phyloP scores from a whole-genome alignment of 2,797 vertebrate genomes.

The Limosa lapponica region DNA sequence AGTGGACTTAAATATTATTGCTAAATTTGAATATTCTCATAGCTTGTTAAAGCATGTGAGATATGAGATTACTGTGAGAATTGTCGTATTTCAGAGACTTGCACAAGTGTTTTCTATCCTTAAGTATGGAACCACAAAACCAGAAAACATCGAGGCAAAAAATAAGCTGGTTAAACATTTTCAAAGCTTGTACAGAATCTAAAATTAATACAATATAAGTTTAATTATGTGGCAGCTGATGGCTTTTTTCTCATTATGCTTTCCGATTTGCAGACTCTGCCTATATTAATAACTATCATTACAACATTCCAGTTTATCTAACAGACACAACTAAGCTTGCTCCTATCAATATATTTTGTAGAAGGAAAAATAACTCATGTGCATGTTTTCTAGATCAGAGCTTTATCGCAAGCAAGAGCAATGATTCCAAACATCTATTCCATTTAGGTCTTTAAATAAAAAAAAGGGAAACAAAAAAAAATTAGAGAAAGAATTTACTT shows the following conservation, averaged over 20 bases:
- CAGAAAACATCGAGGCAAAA: not conserved
- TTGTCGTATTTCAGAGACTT: not conserved
- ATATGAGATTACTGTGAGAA: not conserved
- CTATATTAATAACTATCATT: not conserved
- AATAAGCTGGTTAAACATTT: not conserved
- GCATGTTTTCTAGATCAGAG: not conserved
- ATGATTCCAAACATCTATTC: not conserved
- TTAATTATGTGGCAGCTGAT: not conserved
- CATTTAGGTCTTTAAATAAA: not conserved
- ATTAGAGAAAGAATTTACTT: not conserved
- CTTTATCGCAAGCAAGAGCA: not conserved
- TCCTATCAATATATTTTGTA: not conserved
- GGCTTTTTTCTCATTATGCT: not conserved
- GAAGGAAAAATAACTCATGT: not conserved
- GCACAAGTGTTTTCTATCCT: not conserved
- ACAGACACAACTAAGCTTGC: not conserved
- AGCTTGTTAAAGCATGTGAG: not conserved
- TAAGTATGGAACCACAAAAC: not conserved
- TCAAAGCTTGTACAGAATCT: not conserved
- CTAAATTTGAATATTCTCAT: not conserved
- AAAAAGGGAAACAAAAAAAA: not conserved
- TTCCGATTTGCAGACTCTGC: not conserved
- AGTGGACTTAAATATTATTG: not conserved
- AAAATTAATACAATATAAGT: not conserved
- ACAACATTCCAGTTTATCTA: not conserved